A percentile compares a stretch with the other conserved stretches of the same genome.
Conservation (phyloP, 2,888 invertebrate genomes). For the Drosophila glabriapex region DNA sequence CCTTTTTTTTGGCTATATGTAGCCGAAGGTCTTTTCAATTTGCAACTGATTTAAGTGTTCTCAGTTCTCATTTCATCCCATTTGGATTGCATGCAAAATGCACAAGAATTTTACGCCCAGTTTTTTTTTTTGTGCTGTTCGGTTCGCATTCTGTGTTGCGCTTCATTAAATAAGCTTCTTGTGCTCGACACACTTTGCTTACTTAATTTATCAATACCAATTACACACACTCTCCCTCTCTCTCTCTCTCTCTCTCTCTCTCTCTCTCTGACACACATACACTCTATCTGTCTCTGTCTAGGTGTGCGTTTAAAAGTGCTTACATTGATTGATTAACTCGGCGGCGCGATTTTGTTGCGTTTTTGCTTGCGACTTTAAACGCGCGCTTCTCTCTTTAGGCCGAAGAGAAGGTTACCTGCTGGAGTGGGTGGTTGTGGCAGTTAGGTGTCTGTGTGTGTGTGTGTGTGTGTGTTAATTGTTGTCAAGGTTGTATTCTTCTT, state of each 20-base stretch:
- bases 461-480: slow-evolving; percentile 69
- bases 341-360: slow-evolving; percentile 72
- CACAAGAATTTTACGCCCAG: neutral
- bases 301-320: slow-evolving; percentile 59
- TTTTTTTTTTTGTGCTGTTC: slow-evolving; percentile 1
- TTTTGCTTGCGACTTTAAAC: slow-evolving; percentile 62
- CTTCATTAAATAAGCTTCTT: slow-evolving; percentile 51
- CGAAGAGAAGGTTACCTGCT: neutral
- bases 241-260: neutral
- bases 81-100: neutral
- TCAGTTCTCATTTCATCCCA: neutral
- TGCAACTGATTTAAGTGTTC: neutral
- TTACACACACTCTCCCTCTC: slow-evolving; percentile 38
- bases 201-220: slow-evolving; percentile 75
- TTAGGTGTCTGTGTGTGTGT: slow-evolving; percentile 28
- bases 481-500: slow-evolving; percentile 72
- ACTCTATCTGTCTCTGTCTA: neutral
- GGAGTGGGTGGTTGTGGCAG: neutral
- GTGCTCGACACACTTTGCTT: slow-evolving; percentile 56
- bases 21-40: neutral
- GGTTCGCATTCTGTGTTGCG: slow-evolving; percentile 32
- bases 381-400: slow-evolving; percentile 33
- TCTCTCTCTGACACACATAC: slow-evolving; percentile 28
- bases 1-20: neutral
- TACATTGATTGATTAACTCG: slow-evolving; percentile 78